These are phyloP conservation scores for Cecropterus lyciades DNA, from an alignment of 1,140 invertebrate species.

Conservation along the genomic window DNA sequence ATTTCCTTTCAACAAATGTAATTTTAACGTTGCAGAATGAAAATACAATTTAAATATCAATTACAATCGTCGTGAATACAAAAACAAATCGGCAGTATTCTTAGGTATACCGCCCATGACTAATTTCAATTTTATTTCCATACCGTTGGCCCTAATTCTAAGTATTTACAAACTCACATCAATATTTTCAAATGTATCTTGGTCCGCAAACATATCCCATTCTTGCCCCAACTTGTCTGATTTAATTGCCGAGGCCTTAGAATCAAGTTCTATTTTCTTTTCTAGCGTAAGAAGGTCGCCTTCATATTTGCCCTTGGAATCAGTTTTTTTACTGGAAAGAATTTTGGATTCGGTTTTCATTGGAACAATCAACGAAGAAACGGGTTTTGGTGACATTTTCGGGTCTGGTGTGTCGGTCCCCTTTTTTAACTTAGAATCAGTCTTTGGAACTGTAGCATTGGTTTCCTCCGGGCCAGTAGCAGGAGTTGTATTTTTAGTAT, in stretches of 20 bases:
- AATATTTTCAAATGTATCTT: slow-evolving; percentile 93
- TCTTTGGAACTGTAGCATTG: slow-evolving; percentile 10
- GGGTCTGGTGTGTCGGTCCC: slow-evolving; percentile 4
- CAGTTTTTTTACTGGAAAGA: slow-evolving; percentile 27
- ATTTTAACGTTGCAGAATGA: too few relatives aligned
- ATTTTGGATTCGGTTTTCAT: background rate
- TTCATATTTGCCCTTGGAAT: slow-evolving; percentile 11
- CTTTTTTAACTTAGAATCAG: slow-evolving; percentile 29
- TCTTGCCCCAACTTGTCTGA: slow-evolving; percentile 84
- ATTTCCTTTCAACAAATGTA: too few relatives aligned
- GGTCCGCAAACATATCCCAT: slow-evolving; percentile 95
- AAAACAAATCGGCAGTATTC: too few relatives aligned
- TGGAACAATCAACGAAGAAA: slow-evolving; percentile 1
- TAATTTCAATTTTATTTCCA: too few relatives aligned
- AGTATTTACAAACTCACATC: too few relatives aligned
- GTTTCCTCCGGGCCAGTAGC: slow-evolving; percentile 2
- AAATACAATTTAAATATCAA: too few relatives aligned
- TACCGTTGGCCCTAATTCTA: too few relatives aligned
- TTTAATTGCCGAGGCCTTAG: slow-evolving; percentile 29
- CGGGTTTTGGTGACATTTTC: slow-evolving; percentile 1
- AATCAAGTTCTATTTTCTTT: slow-evolving; percentile 41
- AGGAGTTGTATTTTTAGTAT: slow-evolving; percentile 20
- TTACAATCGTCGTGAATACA: too few relatives aligned
- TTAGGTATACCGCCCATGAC: too few relatives aligned
- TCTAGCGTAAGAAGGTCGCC: background rate